Conservation (phyloP, 2,113 vertebrate species). For the Pseudonaja textilis region DNA sequence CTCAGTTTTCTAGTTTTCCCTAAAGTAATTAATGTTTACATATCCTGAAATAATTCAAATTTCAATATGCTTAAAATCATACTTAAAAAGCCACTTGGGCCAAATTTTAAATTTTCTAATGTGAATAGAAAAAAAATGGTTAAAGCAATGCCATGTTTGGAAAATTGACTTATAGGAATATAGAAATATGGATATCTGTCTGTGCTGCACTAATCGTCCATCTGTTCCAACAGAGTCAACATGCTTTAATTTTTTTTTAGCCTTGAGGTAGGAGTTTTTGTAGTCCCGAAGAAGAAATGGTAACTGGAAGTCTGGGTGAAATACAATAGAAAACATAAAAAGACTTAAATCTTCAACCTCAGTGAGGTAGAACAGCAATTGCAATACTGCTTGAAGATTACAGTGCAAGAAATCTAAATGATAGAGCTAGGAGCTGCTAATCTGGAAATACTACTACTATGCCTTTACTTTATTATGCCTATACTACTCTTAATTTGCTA, state of each 20-base stretch:
- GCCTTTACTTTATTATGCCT: background rate
- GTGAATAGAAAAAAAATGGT: background rate
- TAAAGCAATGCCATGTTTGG: background rate
- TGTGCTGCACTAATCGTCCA: background rate
- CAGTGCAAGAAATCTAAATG: background rate
- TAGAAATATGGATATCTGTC: background rate
- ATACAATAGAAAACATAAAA: background rate
- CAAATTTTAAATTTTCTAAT: background rate
- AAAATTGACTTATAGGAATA: background rate
- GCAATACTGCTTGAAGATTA: background rate
- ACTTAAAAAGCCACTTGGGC: background rate
- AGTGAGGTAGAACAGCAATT: background rate
- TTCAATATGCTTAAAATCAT: background rate
- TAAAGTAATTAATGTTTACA: background rate
- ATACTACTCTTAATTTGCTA: background rate
- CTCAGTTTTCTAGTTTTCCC: background rate
- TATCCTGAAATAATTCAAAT: background rate
- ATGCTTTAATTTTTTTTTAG: background rate
- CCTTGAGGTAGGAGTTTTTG: background rate
- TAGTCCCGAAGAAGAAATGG: background rate
- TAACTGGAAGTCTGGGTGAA: background rate
- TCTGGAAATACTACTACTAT: background rate
- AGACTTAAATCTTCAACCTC: background rate
- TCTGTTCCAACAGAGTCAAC: background rate
- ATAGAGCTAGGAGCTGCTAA: background rate